phyloP scores from a whole-genome alignment of 2,113 vertebrate genomes.

The Pseudorhombus dupliciocellatus region DNA sequence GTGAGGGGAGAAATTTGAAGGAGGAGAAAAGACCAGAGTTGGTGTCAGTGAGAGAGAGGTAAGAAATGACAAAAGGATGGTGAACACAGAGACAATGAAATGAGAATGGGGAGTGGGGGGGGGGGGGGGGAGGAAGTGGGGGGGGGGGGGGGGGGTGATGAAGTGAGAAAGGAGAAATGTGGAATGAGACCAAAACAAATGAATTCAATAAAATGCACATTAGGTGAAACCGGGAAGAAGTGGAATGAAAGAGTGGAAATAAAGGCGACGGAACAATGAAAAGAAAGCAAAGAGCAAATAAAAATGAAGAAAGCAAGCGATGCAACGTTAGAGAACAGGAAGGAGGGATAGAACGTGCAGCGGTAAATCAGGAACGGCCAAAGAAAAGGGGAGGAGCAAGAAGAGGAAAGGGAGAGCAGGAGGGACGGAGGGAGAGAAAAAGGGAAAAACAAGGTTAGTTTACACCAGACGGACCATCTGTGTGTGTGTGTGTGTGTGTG shows the following conservation, averaged over 20 bases:
- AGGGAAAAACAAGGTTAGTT: constrained; percentile 78
- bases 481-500: neutral
- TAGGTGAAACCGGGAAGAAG: neutral
- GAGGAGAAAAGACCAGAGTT: neutral
- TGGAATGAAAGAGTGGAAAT: neutral
- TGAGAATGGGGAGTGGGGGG: too few relatives aligned
- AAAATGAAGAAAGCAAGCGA: neutral
- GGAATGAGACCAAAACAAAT: too few relatives aligned
- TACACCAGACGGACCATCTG: too few relatives aligned
- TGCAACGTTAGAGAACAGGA: neutral
- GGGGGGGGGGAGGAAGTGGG: neutral
- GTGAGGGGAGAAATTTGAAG: neutral
- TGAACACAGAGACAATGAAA: neutral
- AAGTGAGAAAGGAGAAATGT: too few relatives aligned
- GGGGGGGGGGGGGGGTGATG: neutral
- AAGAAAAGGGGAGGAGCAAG: neutral
- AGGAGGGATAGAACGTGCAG: neutral
- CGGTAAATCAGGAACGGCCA: neutral
- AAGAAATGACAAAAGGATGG: neutral
- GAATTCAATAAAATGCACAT: too few relatives aligned
- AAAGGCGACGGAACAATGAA: neutral
- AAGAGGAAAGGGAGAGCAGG: neutral
- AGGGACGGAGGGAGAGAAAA: constrained; percentile 34
- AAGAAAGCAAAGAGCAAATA: constrained; percentile 24
- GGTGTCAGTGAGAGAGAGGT: neutral